These are phyloP conservation scores for Gymnopithys bicolor DNA, from an alignment of 2,797 vertebrate genomes.

Conservation along the genomic window DNA sequence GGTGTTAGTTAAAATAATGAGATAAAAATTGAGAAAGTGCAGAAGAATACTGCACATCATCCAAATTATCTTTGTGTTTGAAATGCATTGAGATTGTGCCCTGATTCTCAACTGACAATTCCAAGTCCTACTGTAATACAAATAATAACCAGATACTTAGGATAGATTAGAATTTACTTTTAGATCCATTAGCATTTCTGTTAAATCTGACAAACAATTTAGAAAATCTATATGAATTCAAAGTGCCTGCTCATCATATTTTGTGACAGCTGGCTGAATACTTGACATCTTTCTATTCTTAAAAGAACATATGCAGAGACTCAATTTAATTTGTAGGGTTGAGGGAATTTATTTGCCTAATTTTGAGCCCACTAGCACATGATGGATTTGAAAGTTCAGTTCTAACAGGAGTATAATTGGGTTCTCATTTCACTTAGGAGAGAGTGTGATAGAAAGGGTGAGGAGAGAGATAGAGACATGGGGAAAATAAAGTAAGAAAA, in stretches of 20 bases:
- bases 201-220: slow-evolving; percentile 58
- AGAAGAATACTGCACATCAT: not conserved
- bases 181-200: slow-evolving; percentile 60
- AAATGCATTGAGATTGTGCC: not conserved
- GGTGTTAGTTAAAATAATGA: slow-evolving; percentile 14
- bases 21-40: not conserved
- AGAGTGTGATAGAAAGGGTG: slow-evolving; percentile 14
- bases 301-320: slow-evolving; percentile 62
- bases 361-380: slow-evolving; percentile 60
- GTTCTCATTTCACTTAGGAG: slow-evolving; percentile 59
- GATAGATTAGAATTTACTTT: slow-evolving; percentile 58
- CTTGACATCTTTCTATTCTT: slow-evolving; percentile 69
- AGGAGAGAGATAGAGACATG: slow-evolving; percentile 11
- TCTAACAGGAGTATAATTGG: slow-evolving; percentile 67
- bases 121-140: slow-evolving; percentile 25
- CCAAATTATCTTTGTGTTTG: not conserved
- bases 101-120: slow-evolving; percentile 4
- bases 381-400: slow-evolving; percentile 64
- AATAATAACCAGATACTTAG: slow-evolving; percentile 54
- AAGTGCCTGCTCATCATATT: slow-evolving; percentile 66
- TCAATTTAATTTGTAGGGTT: slow-evolving; percentile 67
- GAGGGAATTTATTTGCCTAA: slow-evolving; percentile 69
- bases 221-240: slow-evolving; percentile 54
- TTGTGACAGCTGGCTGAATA: slow-evolving; percentile 61
- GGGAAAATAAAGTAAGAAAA: slow-evolving; percentile 56